phyloP scores from a whole-genome alignment of 2,113 vertebrate genomes.

The Saguinus midas region DNA sequence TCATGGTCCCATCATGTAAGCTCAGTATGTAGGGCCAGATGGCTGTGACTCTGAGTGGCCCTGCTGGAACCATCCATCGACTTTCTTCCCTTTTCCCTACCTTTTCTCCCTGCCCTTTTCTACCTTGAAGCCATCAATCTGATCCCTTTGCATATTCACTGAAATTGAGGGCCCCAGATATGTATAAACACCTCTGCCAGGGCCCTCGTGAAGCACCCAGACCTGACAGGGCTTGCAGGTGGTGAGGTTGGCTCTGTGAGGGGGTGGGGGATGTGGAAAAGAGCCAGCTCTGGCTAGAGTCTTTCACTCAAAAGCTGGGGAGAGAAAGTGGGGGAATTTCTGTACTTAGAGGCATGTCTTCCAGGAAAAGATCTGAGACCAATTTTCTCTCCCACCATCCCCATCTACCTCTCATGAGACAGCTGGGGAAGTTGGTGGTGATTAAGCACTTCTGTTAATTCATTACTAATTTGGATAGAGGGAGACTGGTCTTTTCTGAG shows the following conservation, averaged over 20 bases:
- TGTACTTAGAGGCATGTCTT: not conserved
- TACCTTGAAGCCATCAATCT: not conserved
- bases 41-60: not conserved
- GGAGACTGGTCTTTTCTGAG: not conserved
- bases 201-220: not conserved
- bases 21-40: not conserved
- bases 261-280: not conserved
- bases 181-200: not conserved
- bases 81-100: not conserved
- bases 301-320: not conserved
- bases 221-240: too few relatives aligned
- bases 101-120: not conserved
- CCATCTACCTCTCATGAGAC: slow-evolving; percentile 42
- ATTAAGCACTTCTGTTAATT: slow-evolving; percentile 31
- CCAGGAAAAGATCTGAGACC: slow-evolving; percentile 37
- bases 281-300: not conserved
- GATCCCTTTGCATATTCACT: not conserved
- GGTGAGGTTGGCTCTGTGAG: not conserved
- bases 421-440: not conserved
- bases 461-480: not conserved
- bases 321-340: not conserved
- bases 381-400: not conserved
- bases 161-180: not conserved
- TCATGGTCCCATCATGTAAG: not conserved
- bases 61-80: not conserved